phyloP scores from a whole-genome alignment of 37 sponge, comb jelly and placozoan genomes.

The Beroe ovata region DNA sequence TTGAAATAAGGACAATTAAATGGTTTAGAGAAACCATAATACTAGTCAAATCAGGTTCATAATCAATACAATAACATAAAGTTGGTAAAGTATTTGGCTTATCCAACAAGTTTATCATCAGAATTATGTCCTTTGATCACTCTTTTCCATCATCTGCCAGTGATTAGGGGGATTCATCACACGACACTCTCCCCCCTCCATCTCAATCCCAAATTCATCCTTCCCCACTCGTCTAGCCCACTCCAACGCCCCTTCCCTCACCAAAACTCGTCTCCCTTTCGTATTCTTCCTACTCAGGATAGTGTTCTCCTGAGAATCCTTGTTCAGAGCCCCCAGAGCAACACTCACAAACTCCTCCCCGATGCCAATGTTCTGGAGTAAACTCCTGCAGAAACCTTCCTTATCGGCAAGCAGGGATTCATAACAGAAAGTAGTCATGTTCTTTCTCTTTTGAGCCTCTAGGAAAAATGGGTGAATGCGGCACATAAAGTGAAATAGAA shows the following conservation, averaged over 20 bases:
- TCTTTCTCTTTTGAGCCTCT: background rate
- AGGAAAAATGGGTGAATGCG: background rate
- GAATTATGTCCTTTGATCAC: no score
- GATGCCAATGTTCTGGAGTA: background rate
- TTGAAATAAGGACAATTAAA: no score
- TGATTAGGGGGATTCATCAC: background rate
- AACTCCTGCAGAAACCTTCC: background rate
- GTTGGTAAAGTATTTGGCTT: no score
- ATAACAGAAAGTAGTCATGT: background rate
- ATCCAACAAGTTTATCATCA: no score
- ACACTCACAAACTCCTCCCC: background rate
- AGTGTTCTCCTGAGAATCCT: background rate
- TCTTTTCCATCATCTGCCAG: no score
- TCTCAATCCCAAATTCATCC: background rate
- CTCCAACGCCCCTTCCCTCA: background rate
- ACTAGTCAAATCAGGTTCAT: no score
- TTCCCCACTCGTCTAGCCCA: background rate
- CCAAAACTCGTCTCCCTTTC: background rate
- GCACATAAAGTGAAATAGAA: background rate
- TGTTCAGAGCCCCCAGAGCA: background rate
- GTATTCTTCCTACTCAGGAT: background rate
- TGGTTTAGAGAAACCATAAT: no score
- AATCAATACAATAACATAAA: no score
- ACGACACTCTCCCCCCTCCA: background rate
- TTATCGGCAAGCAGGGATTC: background rate